Conservation (phyloP, 2,888 invertebrate species). For the Mechanitis messenoides region DNA sequence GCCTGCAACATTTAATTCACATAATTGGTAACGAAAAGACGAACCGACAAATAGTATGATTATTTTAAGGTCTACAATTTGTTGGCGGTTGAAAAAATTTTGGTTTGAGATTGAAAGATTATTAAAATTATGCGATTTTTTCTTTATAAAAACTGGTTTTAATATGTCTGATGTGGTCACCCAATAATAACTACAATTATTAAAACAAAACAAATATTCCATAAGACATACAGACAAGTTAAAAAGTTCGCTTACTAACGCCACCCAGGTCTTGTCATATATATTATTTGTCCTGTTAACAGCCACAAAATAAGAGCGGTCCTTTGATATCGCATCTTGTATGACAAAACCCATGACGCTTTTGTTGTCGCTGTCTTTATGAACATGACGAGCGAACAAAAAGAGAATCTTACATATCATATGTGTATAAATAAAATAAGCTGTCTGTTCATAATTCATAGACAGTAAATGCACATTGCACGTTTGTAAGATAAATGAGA, state of each 20-base stretch:
- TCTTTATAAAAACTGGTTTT: no score
- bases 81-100: slow-evolving; percentile 4
- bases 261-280: slow-evolving; percentile 21
- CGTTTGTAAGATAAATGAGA: not conserved
- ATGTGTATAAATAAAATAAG: slow-evolving; percentile 3
- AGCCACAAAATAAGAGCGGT: slow-evolving; percentile 33
- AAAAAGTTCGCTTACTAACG: slow-evolving; percentile 1
- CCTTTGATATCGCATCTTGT: slow-evolving; percentile 44
- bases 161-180: no score
- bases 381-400: slow-evolving; percentile 19
- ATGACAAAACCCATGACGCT: slow-evolving; percentile 39
- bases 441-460: slow-evolving; percentile 3
- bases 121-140: no score
- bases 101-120: not conserved
- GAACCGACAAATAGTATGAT: slow-evolving; percentile 33
- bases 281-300: slow-evolving; percentile 11
- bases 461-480: not conserved
- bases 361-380: slow-evolving; percentile 21
- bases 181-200: no score
- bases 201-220: no score
- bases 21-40: slow-evolving; percentile 45
- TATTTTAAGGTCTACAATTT: slow-evolving; percentile 28
- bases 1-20: slow-evolving; percentile 40
- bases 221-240: no score
- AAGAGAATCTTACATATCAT: slow-evolving; percentile 12